These are phyloP conservation scores for Amiota mariae DNA, from an alignment of 2,888 invertebrate species.

Conservation along the genomic window DNA sequence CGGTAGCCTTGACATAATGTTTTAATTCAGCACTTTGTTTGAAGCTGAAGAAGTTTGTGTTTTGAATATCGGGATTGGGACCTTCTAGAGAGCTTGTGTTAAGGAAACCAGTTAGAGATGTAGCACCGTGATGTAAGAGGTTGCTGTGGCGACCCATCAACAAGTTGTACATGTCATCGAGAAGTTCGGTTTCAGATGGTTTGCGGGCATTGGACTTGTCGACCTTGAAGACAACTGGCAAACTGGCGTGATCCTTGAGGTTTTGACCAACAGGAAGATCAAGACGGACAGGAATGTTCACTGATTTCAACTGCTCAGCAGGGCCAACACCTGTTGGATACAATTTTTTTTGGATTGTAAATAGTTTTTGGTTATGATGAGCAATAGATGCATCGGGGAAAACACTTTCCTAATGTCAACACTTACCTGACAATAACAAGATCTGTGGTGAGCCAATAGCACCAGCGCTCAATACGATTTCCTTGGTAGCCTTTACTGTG, in stretches of 20 bases:
- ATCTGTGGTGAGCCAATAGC: slow-evolving; percentile 94
- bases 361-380: background rate
- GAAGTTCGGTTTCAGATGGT: slow-evolving; percentile 71
- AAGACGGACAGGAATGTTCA: slow-evolving; percentile 62
- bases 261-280: slow-evolving; percentile 80
- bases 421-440: slow-evolving; percentile 87
- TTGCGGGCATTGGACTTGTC: slow-evolving; percentile 72
- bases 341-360: slow-evolving; percentile 8
- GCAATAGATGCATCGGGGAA: too few relatives aligned
- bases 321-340: slow-evolving; percentile 66
- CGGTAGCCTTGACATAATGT: slow-evolving; percentile 67
- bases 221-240: slow-evolving; percentile 74
- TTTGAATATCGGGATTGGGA: slow-evolving; percentile 77
- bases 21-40: slow-evolving; percentile 71
- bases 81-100: slow-evolving; percentile 75
- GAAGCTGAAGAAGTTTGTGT: slow-evolving; percentile 75
- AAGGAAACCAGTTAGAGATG: slow-evolving; percentile 77
- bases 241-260: slow-evolving; percentile 86
- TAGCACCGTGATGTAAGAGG: slow-evolving; percentile 73
- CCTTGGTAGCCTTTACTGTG: slow-evolving; percentile 79
- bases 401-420: background rate
- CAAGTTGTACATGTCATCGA: slow-evolving; percentile 74
- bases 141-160: slow-evolving; percentile 75
- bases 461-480: slow-evolving; percentile 90
- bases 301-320: slow-evolving; percentile 58